Evolutionary conservation across 1,140 invertebrate genomes (phyloP).

Genomic region (Ostrea edulis): DNA sequence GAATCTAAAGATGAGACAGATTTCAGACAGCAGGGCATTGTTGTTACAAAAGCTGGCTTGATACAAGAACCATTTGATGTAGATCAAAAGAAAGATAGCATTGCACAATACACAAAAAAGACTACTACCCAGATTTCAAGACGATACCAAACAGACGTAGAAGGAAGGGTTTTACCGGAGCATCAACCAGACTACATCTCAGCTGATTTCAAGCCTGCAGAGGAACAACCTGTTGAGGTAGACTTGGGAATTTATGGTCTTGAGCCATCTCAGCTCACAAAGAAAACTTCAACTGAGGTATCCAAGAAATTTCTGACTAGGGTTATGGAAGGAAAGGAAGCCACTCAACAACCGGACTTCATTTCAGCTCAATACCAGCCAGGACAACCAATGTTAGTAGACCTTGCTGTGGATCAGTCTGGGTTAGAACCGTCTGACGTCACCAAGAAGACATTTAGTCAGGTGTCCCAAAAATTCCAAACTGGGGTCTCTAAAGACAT

Average conservation of each 20-base stretch:
- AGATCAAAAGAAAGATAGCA: neutral
- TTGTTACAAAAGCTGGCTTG: neutral
- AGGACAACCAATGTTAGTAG: neutral
- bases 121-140: neutral
- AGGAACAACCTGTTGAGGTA: neutral
- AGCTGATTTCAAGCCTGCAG: neutral
- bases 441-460: neutral
- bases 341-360: neutral
- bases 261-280: slow-evolving; percentile 1
- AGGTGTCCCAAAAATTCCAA: slow-evolving; percentile 9
- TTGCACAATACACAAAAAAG: neutral
- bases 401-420: neutral
- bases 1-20: slow-evolving; percentile 20
- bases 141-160: neutral
- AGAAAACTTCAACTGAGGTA: slow-evolving; percentile 15
- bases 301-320: slow-evolving; percentile 5
- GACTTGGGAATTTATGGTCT: neutral
- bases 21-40: neutral
- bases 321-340: neutral
- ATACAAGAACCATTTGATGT: neutral
- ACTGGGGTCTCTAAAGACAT: neutral
- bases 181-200: neutral
- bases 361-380: neutral
- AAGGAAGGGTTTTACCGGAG: neutral
- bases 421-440: slow-evolving; percentile 3